Evolutionary conservation across 1,140 invertebrate genomes (phyloP).

Genomic region (Cyclina sinensis): DNA sequence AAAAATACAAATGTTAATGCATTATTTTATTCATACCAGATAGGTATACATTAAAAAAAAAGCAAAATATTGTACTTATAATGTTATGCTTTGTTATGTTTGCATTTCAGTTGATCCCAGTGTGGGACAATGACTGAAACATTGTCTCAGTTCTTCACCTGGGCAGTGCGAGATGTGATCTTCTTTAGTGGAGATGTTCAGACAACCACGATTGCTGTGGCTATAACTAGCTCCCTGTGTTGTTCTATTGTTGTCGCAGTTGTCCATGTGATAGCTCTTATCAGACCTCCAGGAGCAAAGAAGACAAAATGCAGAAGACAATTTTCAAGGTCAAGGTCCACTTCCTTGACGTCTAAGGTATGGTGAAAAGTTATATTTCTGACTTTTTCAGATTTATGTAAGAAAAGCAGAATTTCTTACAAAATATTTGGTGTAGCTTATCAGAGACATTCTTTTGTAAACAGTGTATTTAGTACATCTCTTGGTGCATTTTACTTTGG

Average conservation of each 20-base stretch:
- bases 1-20: too few species aligned
- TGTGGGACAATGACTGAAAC: constrained; percentile 49
- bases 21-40: too few species aligned
- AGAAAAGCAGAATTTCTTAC: too few species aligned
- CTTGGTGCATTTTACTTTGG: too few species aligned
- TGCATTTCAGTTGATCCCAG: background rate
- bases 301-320: constrained; percentile 22
- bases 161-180: constrained; percentile 74
- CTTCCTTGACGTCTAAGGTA: constrained; percentile 27
- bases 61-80: too few species aligned
- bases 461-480: too few species aligned
- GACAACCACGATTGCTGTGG: constrained; percentile 79
- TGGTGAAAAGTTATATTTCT: background rate
- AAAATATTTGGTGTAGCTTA: too few species aligned
- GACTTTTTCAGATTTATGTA: too few species aligned
- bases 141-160: constrained; percentile 83
- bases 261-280: constrained; percentile 70
- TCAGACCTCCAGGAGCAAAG: constrained; percentile 12
- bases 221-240: constrained; percentile 78
- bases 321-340: background rate
- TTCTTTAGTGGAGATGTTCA: constrained; percentile 81
- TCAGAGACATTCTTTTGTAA: too few species aligned
- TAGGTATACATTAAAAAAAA: too few species aligned
- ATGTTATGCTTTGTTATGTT: too few species aligned
- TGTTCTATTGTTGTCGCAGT: constrained; percentile 78